Evolutionary conservation across 2,113 vertebrate species (phyloP).

Genomic region (Coryphaenoides rupestris): DNA sequence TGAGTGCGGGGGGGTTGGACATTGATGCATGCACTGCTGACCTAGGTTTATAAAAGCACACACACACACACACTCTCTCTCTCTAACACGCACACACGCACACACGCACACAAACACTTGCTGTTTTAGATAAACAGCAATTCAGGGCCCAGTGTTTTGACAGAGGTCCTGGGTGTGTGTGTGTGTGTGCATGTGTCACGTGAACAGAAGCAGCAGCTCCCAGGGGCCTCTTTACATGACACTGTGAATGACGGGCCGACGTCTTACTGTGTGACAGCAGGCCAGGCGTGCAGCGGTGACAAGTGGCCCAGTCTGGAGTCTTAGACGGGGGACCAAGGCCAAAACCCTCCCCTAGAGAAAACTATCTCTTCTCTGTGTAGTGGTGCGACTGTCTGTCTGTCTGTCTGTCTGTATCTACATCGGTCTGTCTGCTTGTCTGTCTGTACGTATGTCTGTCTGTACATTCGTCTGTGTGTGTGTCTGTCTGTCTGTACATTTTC

Average conservation of each 20-base stretch:
- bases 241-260: conserved; percentile 46
- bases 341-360: conserved; percentile 23
- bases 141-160: conserved; percentile 9
- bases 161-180: conserved; percentile 16
- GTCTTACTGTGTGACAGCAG: conserved; percentile 23
- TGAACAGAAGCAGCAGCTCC: conserved; percentile 1
- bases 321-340: conserved; percentile 18
- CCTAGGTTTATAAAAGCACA: too few relatives aligned
- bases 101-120: too few relatives aligned
- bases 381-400: conserved; percentile 1
- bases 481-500: not conserved
- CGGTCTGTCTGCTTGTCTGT: not conserved
- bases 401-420: not conserved
- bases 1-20: too few relatives aligned
- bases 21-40: too few relatives aligned
- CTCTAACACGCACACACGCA: too few relatives aligned
- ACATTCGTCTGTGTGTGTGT: not conserved
- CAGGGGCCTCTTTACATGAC: conserved; percentile 24
- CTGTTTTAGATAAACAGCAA: too few relatives aligned
- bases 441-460: not conserved
- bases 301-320: conserved; percentile 13
- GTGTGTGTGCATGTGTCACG: too few relatives aligned
- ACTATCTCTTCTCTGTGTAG: not conserved
- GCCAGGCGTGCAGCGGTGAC: conserved; percentile 10
- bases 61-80: too few relatives aligned